Percentiles rank a stretch among this genome's conserved stretches.
Conservation (phyloP, 2,888 invertebrate species). For the Watsonalla binaria region DNA sequence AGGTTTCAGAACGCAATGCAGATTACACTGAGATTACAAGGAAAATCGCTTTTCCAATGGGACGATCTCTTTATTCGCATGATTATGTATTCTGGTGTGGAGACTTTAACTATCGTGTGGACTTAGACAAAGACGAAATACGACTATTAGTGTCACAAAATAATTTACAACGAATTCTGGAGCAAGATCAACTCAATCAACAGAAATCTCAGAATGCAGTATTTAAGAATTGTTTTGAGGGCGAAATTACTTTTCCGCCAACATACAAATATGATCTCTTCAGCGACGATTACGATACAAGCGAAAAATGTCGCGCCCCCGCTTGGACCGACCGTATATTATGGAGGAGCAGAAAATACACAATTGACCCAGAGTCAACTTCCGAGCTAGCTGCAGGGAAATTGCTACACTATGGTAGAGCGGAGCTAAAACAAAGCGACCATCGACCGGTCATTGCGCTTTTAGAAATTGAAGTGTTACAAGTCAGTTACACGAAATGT, state of each 20-base stretch:
- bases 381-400: conserved; percentile 87
- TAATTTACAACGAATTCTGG: conserved; percentile 86
- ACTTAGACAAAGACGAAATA: conserved; percentile 96
- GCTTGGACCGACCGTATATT: conserved; percentile 99
- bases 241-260: conserved; percentile 93
- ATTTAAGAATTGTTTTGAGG: conserved; percentile 96
- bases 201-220: conserved; percentile 90
- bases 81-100: conserved; percentile 99
- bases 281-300: conserved; percentile 99
- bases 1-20: conserved; percentile 95
- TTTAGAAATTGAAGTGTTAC: conserved; percentile 91
- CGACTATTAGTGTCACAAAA: conserved; percentile 88
- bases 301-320: conserved; percentile 97
- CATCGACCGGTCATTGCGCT: conserved; percentile 97
- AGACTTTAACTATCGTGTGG: conserved; percentile 98
- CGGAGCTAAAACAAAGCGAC: conserved; percentile 98
- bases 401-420: conserved; percentile 92
- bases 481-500: conserved; percentile 87
- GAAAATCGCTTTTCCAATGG: conserved; percentile 94
- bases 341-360: conserved; percentile 90
- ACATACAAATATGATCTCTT: conserved; percentile 99
- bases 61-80: conserved; percentile 93
- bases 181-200: conserved; percentile 92
- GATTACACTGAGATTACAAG: conserved; percentile 97
- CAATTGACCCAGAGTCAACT: conserved; percentile 82